phyloP scores from a whole-genome alignment of 2,797 vertebrate genomes.

The Centroberyx gerrardi region DNA sequence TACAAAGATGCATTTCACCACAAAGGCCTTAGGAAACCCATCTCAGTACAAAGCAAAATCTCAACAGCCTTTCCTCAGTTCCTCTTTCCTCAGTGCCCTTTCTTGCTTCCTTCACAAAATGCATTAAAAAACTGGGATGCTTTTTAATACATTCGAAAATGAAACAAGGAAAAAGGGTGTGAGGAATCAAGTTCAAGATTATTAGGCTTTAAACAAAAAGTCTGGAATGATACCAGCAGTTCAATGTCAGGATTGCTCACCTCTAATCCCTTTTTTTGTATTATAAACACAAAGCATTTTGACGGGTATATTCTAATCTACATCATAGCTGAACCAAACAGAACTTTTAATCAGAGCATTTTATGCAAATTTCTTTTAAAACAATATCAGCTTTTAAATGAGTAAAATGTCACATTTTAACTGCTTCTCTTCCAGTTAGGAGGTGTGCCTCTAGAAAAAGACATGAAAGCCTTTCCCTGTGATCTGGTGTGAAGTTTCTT shows the following conservation, averaged over 20 bases:
- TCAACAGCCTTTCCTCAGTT: background rate
- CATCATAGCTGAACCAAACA: background rate
- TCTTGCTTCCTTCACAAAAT: background rate
- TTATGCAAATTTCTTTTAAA: background rate
- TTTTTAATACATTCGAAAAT: too few species aligned
- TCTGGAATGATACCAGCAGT: constrained; percentile 55
- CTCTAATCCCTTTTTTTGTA: background rate
- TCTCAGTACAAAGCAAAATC: background rate
- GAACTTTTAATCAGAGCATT: background rate
- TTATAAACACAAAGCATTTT: background rate
- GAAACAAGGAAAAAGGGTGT: background rate
- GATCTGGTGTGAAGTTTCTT: background rate
- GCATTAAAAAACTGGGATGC: background rate
- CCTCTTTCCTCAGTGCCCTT: background rate
- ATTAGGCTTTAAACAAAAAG: constrained; percentile 20
- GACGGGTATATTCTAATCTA: background rate
- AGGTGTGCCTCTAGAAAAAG: background rate
- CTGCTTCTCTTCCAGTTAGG: constrained; percentile 12
- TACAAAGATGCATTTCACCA: background rate
- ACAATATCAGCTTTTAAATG: background rate
- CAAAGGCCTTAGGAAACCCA: background rate
- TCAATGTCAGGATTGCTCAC: constrained; percentile 1
- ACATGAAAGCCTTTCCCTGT: background rate
- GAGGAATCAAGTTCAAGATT: background rate
- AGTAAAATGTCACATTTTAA: background rate